Evolutionary conservation across 2,113 vertebrate species (phyloP).

Genomic region (Aepyceros melampus): DNA sequence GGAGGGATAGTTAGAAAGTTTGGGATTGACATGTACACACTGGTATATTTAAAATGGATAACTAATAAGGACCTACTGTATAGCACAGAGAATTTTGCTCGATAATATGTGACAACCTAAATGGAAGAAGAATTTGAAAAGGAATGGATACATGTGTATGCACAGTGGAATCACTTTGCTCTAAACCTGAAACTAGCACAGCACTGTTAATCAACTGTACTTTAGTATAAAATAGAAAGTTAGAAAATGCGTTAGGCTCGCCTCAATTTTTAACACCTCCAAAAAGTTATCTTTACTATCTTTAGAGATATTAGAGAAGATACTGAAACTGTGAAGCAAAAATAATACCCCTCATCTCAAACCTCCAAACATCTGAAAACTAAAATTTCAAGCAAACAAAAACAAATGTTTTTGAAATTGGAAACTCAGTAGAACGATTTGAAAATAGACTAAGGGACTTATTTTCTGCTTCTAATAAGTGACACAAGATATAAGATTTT

Average conservation of each 20-base stretch:
- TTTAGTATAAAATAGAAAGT: background rate
- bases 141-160: background rate
- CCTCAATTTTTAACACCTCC: background rate
- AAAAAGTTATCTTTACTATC: background rate
- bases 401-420: background rate
- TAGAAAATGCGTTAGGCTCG: background rate
- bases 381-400: background rate
- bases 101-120: background rate
- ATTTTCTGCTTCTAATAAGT: background rate
- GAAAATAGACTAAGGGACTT: background rate
- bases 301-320: background rate
- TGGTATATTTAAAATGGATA: background rate
- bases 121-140: background rate
- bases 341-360: background rate
- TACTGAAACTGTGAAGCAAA: background rate
- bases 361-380: background rate
- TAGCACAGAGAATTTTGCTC: background rate
- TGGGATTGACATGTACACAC: background rate
- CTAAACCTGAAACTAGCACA: background rate
- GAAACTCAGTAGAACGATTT: background rate
- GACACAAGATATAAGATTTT: background rate
- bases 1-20: background rate
- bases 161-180: background rate
- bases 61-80: background rate
- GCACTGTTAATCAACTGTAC: background rate